These are phyloP conservation scores for Battus philenor DNA, from an alignment of 1,140 invertebrate species.

Conservation along the genomic window DNA sequence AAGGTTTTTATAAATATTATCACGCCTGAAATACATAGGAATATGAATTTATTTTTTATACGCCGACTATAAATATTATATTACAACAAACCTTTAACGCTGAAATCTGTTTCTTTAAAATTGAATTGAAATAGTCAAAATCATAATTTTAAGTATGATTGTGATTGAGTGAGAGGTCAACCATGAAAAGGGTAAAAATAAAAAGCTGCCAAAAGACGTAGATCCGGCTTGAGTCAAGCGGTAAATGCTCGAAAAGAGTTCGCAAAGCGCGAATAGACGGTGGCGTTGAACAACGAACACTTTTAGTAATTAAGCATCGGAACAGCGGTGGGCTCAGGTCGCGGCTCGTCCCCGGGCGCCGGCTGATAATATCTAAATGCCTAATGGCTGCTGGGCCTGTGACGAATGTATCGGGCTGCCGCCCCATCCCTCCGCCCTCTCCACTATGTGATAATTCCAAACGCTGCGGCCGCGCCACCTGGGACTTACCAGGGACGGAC, in stretches of 20 bases:
- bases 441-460: slow-evolving; percentile 75
- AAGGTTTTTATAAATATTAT: no score
- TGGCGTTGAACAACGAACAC: slow-evolving; percentile 52
- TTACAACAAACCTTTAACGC: no score
- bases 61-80: no score
- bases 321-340: slow-evolving; percentile 57
- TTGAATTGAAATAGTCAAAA: no score
- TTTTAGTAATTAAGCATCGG: slow-evolving; percentile 70
- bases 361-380: slow-evolving; percentile 74
- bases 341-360: slow-evolving; percentile 59
- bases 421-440: slow-evolving; percentile 35
- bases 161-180: no score
- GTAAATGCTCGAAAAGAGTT: slow-evolving; percentile 23
- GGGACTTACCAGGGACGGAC: slow-evolving; percentile 62
- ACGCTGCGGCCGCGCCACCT: slow-evolving; percentile 74
- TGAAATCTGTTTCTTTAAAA: no score
- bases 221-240: no score
- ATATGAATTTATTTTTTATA: no score
- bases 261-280: slow-evolving; percentile 27
- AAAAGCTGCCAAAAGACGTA: no score
- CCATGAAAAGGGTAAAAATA: no score
- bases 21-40: no score
- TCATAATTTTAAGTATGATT: no score
- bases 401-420: slow-evolving; percentile 66
- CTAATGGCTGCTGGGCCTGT: slow-evolving; percentile 74